Evolutionary conservation across 2,888 invertebrate genomes (phyloP).

Genomic region (Erpobdella octoculata): DNA sequence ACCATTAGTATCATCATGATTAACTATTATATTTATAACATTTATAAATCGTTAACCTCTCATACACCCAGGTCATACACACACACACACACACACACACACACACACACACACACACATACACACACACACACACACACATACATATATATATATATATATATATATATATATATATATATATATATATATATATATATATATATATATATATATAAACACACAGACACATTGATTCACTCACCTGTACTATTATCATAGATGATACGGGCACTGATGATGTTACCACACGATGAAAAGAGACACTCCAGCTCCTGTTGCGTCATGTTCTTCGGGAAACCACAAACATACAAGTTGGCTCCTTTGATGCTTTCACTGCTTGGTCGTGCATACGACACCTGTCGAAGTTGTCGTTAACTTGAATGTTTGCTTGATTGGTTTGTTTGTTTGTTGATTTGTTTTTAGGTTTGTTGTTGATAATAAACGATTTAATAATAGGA

Average conservation of each 20-base stretch:
- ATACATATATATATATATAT: too few species aligned
- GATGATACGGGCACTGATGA: conserved; percentile 54
- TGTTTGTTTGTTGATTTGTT: neutral
- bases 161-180: too few species aligned
- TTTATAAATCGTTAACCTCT: too few species aligned
- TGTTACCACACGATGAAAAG: conserved; percentile 52
- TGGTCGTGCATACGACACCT: conserved; percentile 54
- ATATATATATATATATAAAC: too few species aligned
- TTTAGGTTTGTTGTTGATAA: neutral
- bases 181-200: too few species aligned
- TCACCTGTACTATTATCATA: conserved; percentile 53
- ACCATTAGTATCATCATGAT: too few species aligned
- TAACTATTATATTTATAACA: too few species aligned
- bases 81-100: too few species aligned
- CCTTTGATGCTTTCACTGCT: conserved; percentile 54
- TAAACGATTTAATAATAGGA: neutral
- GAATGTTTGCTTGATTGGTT: neutral
- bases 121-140: too few species aligned
- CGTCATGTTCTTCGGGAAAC: conserved; percentile 52
- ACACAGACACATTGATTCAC: too few species aligned
- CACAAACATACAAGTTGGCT: conserved; percentile 54
- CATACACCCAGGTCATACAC: too few species aligned
- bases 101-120: too few species aligned
- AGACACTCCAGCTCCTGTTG: conserved; percentile 53
- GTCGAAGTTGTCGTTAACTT: conserved; percentile 32